Percentiles rank a stretch among this genome's conserved stretches.
phyloP scores from a whole-genome alignment of 2,888 invertebrate genomes.

The Melanostoma mellinum region DNA sequence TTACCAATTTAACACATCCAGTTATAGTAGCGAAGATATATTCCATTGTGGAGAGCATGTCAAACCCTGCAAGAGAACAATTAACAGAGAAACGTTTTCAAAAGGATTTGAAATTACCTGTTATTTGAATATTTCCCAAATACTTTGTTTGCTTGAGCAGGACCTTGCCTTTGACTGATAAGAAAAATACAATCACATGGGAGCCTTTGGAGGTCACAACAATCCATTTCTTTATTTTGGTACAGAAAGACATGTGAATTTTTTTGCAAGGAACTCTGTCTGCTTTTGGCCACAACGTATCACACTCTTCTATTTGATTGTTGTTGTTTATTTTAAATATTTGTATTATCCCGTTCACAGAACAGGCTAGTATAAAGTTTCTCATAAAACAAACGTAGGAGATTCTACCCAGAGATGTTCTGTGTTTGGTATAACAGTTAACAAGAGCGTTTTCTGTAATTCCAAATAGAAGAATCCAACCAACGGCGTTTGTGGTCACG shows the following conservation, averaged over 20 bases:
- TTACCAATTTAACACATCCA: slow-evolving; percentile 73
- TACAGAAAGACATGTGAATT: slow-evolving; percentile 73
- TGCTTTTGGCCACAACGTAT: slow-evolving; percentile 76
- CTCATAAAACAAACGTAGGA: slow-evolving; percentile 73
- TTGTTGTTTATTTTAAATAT: slow-evolving; percentile 73
- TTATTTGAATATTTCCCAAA: slow-evolving; percentile 77
- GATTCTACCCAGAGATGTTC: slow-evolving; percentile 76
- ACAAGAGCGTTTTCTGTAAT: slow-evolving; percentile 46
- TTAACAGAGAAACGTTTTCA: background rate
- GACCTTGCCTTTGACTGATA: slow-evolving; percentile 60
- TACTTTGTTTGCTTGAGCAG: slow-evolving; percentile 74
- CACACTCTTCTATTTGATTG: slow-evolving; percentile 67
- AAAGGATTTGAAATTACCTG: slow-evolving; percentile 72
- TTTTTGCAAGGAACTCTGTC: slow-evolving; percentile 77
- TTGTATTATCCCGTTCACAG: slow-evolving; percentile 76
- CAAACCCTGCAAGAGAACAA: slow-evolving; percentile 74
- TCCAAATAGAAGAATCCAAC: slow-evolving; percentile 75
- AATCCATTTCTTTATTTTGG: slow-evolving; percentile 73
- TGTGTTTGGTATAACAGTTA: slow-evolving; percentile 61
- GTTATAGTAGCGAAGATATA: slow-evolving; percentile 76
- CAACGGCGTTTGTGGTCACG: slow-evolving; percentile 77
- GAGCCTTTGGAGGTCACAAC: slow-evolving; percentile 77
- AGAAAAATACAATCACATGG: slow-evolving; percentile 77
- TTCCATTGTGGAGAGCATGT: slow-evolving; percentile 68
- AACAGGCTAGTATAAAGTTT: slow-evolving; percentile 76